These are phyloP conservation scores for Callinectes sapidus DNA, from an alignment of 2,888 invertebrate genomes.

Conservation along the genomic window DNA sequence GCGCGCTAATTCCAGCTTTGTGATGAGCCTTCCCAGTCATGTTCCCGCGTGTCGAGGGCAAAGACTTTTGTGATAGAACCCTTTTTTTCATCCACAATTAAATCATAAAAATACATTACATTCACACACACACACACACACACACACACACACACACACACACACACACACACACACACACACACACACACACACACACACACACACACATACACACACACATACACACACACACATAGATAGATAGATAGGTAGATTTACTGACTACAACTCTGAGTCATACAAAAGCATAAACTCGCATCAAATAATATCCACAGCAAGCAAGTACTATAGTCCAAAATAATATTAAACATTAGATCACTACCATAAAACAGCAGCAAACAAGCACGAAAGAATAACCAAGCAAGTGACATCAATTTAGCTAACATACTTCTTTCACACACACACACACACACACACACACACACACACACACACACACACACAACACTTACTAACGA, in stretches of 20 bases:
- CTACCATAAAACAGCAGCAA: too few species aligned
- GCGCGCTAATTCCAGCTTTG: background rate
- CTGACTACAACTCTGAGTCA: too few species aligned
- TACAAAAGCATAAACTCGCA: too few species aligned
- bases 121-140: slow-evolving; percentile 3
- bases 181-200: background rate
- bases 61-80: background rate
- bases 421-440: too few species aligned
- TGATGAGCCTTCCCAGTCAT: background rate
- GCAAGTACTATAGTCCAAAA: too few species aligned
- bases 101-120: background rate
- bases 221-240: too few species aligned
- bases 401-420: too few species aligned
- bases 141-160: slow-evolving; percentile 39
- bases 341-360: too few species aligned
- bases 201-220: background rate
- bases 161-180: slow-evolving; percentile 42
- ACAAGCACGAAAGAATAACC: too few species aligned
- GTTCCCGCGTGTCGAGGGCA: background rate
- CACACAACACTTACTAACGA: slow-evolving; percentile 34
- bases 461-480: background rate
- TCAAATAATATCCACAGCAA: too few species aligned
- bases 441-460: background rate
- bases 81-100: background rate
- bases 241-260: too few species aligned